Evolutionary conservation across 2,888 invertebrate species (phyloP).

Genomic region (Heteropelma amictum): DNA sequence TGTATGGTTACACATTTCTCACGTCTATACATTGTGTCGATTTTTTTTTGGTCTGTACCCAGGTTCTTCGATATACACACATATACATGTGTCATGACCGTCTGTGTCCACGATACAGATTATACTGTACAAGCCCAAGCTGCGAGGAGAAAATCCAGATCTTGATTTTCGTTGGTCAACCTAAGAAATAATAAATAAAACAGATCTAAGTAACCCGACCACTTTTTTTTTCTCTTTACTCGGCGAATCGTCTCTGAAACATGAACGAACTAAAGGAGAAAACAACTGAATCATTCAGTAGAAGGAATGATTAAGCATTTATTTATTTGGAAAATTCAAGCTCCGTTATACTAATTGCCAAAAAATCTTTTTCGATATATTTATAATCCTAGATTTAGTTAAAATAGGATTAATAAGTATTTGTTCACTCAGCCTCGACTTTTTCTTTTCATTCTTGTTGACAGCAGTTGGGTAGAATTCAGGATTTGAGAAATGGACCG

Average conservation of each 20-base stretch:
- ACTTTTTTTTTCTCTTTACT: conserved; percentile 12
- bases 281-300: too few species aligned
- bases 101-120: conserved; percentile 37
- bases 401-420: not conserved
- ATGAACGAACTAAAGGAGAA: too few species aligned
- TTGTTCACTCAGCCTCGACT: not conserved
- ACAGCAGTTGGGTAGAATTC: not conserved
- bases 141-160: conserved; percentile 36
- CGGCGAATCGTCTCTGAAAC: not conserved
- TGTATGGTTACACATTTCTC: too few species aligned
- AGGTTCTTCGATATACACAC: not conserved
- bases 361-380: too few species aligned
- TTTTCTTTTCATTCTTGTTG: not conserved
- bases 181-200: conserved; percentile 47
- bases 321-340: not conserved
- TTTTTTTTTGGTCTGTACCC: too few species aligned
- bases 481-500: conserved; percentile 24
- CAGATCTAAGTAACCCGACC: not conserved
- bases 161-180: conserved; percentile 40
- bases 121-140: conserved; percentile 44
- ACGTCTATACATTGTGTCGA: too few species aligned
- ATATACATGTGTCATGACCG: not conserved
- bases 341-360: too few species aligned
- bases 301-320: not conserved
- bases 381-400: too few species aligned